These are phyloP conservation scores for Penaeus indicus DNA, from an alignment of 1,140 invertebrate genomes.

Conservation along the genomic window DNA sequence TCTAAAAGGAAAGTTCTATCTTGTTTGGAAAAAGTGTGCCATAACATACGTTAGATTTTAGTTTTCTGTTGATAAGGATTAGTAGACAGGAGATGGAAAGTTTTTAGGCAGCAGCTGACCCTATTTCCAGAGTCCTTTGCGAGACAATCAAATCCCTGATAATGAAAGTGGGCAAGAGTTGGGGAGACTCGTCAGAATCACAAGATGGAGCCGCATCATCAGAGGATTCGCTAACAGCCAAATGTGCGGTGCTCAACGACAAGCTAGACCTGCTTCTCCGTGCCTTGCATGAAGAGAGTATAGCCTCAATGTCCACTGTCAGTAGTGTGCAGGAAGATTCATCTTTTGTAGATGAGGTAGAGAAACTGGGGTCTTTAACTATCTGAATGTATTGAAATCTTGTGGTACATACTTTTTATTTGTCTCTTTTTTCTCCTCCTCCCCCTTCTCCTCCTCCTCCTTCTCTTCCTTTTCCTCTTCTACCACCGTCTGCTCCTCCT, in stretches of 20 bases:
- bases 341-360: slow-evolving; percentile 67
- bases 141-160: slow-evolving; percentile 87
- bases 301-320: slow-evolving; percentile 55
- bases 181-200: slow-evolving; percentile 68
- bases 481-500: too few relatives aligned
- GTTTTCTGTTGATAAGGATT: too few relatives aligned
- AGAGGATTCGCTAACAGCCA: slow-evolving; percentile 73
- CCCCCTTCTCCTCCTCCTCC: not conserved
- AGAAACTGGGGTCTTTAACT: slow-evolving; percentile 55
- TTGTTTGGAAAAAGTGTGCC: too few relatives aligned
- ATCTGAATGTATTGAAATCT: not conserved
- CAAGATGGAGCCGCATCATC: slow-evolving; percentile 68
- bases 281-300: slow-evolving; percentile 79
- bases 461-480: not conserved
- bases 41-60: too few relatives aligned
- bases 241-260: slow-evolving; percentile 82
- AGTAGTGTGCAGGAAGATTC: slow-evolving; percentile 55
- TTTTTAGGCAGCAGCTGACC: not conserved
- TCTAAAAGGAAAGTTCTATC: too few relatives aligned
- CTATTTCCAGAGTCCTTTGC: slow-evolving; percentile 76
- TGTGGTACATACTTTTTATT: not conserved
- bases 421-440: not conserved
- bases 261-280: slow-evolving; percentile 83
- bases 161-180: slow-evolving; percentile 72
- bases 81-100: not conserved